A percentile compares a stretch with the other conserved stretches of the same genome.
These are phyloP conservation scores for Clarias macrocephalus DNA, from an alignment of 2,113 vertebrate genomes.

Conservation along the genomic window DNA sequence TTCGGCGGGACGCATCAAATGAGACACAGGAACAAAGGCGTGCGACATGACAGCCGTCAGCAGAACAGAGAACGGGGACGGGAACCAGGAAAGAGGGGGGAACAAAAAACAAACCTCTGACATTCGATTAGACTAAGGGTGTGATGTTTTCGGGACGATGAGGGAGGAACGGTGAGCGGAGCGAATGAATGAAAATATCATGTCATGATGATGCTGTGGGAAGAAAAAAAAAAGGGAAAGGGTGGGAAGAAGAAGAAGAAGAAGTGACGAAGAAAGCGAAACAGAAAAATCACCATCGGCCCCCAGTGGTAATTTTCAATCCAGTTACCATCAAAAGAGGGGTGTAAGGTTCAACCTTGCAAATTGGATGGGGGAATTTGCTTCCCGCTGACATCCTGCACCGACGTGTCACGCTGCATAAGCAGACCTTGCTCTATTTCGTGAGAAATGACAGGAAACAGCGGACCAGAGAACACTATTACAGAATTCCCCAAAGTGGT, in stretches of 20 bases:
- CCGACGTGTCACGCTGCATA: conserved; percentile 66
- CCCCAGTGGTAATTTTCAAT: conserved; percentile 64
- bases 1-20: neutral
- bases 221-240: neutral
- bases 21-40: neutral
- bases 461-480: conserved; percentile 56
- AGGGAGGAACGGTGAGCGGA: neutral
- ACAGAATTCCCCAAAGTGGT: neutral
- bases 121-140: conserved; percentile 8
- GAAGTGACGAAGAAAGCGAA: conserved; percentile 38
- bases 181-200: conserved; percentile 15
- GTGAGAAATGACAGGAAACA: conserved; percentile 71
- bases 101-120: neutral
- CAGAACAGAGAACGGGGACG: neutral
- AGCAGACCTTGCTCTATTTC: conserved; percentile 65
- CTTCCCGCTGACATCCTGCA: conserved; percentile 69
- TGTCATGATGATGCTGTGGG: neutral
- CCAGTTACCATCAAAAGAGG: conserved; percentile 60
- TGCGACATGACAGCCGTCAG: neutral
- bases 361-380: conserved; percentile 75
- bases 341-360: conserved; percentile 69
- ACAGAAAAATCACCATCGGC: conserved; percentile 61
- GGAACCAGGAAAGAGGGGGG: no score
- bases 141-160: neutral
- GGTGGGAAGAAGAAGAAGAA: neutral